These are phyloP conservation scores for Podarcis lilfordi DNA, from an alignment of 2,797 vertebrate genomes.

Conservation along the genomic window DNA sequence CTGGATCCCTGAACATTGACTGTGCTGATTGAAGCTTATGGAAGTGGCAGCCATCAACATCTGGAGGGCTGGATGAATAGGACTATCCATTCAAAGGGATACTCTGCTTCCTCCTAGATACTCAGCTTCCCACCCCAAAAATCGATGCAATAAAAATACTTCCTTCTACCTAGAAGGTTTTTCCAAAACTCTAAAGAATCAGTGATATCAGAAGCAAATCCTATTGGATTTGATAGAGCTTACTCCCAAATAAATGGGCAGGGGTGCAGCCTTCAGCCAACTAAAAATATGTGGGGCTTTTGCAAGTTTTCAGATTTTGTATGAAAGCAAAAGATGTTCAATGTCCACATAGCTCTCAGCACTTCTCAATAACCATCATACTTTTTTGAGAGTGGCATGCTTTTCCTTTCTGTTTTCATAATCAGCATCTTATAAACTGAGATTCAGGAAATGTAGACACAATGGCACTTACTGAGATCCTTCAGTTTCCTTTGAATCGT, in stretches of 20 bases:
- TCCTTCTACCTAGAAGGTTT: neutral
- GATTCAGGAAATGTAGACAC: neutral
- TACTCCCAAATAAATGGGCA: neutral
- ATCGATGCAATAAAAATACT: neutral
- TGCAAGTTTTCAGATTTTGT: neutral
- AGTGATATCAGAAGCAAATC: neutral
- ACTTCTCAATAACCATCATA: neutral
- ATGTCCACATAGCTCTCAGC: fast-evolving
- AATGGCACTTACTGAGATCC: too few relatives aligned
- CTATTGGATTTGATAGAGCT: neutral
- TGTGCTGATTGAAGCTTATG: too few relatives aligned
- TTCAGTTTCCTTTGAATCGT: neutral
- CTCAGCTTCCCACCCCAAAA: neutral
- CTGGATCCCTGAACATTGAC: too few relatives aligned
- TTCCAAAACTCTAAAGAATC: neutral
- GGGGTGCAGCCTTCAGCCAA: neutral
- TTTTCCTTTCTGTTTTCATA: neutral
- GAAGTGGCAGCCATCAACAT: too few relatives aligned
- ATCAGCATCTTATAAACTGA: neutral
- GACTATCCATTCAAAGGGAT: neutral
- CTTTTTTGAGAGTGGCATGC: neutral
- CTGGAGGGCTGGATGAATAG: neutral
- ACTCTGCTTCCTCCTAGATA: too few relatives aligned
- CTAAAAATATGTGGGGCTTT: neutral
- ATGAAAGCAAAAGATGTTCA: neutral